These are phyloP conservation scores for Sericinus montela DNA, from an alignment of 2,888 invertebrate genomes.

Conservation along the genomic window DNA sequence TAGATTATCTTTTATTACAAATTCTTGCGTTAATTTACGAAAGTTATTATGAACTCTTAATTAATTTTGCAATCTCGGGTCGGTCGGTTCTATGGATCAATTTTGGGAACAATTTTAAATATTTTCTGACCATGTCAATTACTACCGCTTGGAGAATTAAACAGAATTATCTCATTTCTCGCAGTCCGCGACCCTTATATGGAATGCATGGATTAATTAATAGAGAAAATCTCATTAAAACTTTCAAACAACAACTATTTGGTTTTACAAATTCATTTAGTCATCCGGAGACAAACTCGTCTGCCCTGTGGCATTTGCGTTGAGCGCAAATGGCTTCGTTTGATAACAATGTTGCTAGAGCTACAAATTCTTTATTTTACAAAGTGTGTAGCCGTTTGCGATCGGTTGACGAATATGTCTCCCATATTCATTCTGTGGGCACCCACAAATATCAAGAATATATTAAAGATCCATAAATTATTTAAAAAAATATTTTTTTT, in stretches of 20 bases:
- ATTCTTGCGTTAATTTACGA: too few species aligned
- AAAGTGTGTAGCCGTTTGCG: too few species aligned
- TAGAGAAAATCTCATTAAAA: conserved; percentile 7
- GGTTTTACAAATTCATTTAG: background rate
- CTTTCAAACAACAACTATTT: background rate
- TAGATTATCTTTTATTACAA: too few species aligned
- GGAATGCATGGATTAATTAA: conserved; percentile 11
- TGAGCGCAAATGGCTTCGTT: too few species aligned
- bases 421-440: too few species aligned
- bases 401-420: too few species aligned
- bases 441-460: too few species aligned
- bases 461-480: too few species aligned
- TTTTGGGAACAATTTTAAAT: conserved; percentile 1
- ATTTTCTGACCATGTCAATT: background rate
- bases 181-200: conserved; percentile 1
- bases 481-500: too few species aligned
- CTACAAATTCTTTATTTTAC: too few species aligned
- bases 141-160: conserved; percentile 2
- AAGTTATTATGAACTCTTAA: too few species aligned
- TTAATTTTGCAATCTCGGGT: background rate
- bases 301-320: background rate
- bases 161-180: conserved; percentile 7
- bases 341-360: too few species aligned
- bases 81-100: background rate
- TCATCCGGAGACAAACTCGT: background rate